These are phyloP conservation scores for Diabrotica balteata DNA, from an alignment of 2,888 invertebrate species.

Conservation along the genomic window DNA sequence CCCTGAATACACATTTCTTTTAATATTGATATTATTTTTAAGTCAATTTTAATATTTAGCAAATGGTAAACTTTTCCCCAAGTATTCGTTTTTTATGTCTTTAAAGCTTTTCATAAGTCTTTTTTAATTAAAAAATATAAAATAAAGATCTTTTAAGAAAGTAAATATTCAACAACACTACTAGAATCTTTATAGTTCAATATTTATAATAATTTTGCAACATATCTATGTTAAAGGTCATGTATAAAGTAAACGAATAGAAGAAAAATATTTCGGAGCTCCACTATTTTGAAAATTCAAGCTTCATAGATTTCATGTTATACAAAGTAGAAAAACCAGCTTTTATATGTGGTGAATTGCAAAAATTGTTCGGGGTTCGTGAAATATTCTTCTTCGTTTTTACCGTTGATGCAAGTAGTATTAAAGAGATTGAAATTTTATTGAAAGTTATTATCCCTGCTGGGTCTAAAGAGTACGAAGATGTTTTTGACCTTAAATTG, in stretches of 20 bases:
- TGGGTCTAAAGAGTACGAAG: background rate
- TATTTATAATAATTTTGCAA: too few relatives aligned
- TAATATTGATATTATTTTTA: too few relatives aligned
- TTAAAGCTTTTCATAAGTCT: too few relatives aligned
- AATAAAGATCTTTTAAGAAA: too few relatives aligned
- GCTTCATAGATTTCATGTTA: conserved; percentile 23
- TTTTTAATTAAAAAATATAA: too few relatives aligned
- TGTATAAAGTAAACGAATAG: conserved; percentile 9
- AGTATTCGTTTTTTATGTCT: too few relatives aligned
- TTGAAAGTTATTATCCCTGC: conserved; percentile 14
- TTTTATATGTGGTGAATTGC: conserved; percentile 20
- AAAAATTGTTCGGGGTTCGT: conserved; percentile 8
- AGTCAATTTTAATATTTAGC: too few relatives aligned
- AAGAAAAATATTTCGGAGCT: background rate
- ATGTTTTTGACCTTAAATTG: too few relatives aligned
- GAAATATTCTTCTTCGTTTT: conserved; percentile 4
- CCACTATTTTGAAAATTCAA: conserved; percentile 7
- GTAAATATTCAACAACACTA: too few relatives aligned
- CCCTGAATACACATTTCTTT: too few relatives aligned
- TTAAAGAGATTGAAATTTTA: conserved; percentile 22
- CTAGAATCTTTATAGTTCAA: too few relatives aligned
- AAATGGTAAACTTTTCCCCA: too few relatives aligned
- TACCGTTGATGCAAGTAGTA: conserved; percentile 8
- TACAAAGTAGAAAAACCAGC: conserved; percentile 15
- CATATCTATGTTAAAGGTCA: conserved; percentile 3